Evolutionary conservation across 2,113 vertebrate genomes (phyloP), one percentile per base, ranked within the genome.

Genomic region (Antigone vipio): DNA sequence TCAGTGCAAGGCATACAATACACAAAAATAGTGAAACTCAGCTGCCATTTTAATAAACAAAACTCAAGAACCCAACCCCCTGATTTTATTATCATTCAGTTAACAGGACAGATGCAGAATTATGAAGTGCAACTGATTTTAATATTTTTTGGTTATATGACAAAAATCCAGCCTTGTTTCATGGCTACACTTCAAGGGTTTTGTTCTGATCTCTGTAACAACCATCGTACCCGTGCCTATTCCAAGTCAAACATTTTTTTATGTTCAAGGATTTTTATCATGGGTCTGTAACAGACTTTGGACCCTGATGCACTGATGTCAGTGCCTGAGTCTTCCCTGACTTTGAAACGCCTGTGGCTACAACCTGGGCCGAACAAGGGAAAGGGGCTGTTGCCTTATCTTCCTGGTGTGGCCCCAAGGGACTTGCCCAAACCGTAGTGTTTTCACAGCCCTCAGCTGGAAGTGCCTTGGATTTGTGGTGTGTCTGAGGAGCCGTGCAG

Each of bases 301-400:
- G 24, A 38, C 12, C 7, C 40, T 38, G 20, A 50, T 60, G 26
- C 22, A 21, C 74, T 80, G 29, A 79, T 79, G 23, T 11, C 42
- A 35, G 10, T 78, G 40, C n/a, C 74, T 53, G 14, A 42, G 8
- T 38, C 17, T 82, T 56, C 34, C 35, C 27, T 60, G 42, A 22
- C 23, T 6, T 0, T 79, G 62, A 42, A 75, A 71, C 3, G 5
- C 26, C 4, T 0, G 0, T 17, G 63, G 34, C 34, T 67, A 56
- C 50, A 71, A 49, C n/a, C 14, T 30, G 38, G 42, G 44, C 12
- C 6, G 5, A 58, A 55, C 1, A 85, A 21, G 19, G 58, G 20
- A 77, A 79, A 71, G 23, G 14, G 15, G 27, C 8, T 40, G 16
- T n/a, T 42, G 29, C 30, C 35, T 40, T 85, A 15, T 44, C 42